Evolutionary conservation across 2,113 vertebrate species (phyloP), one percentile per base, ranked within the genome.

Genomic region (Zosterops borbonicus): DNA sequence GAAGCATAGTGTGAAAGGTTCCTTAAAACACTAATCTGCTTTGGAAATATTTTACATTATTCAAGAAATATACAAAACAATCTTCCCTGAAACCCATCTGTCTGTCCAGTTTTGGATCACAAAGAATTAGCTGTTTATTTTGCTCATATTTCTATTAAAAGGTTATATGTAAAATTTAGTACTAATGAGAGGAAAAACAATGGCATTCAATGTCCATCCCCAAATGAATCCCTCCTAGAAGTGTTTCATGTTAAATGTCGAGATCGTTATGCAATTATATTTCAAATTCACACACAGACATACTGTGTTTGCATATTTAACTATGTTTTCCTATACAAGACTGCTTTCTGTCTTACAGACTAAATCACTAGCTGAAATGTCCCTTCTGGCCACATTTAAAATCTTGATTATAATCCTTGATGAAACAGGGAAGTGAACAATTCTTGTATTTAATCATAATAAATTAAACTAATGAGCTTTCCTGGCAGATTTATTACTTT

Each of bases 401-500:
- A 85, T 71, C 63, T 85, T 95, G 64, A 91, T 94, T 96, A 79
- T 91, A 94, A 97, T 87, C 49, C 47, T 70, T 87, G 74, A 87
- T 87, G 92, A 87, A 95, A 91, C 55, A 74, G 67, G n/a, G 67
- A 94, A 83, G 63, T 70, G 90, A 94, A 88, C 69, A 93, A 59
- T 79, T 80, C 41, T 73, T 92, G 83, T 82, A 87, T 92, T 92
- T 95, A 95, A 95, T 94, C 92, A 97, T 55, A 94, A 95, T 93
- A 93, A 85, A 94, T 96, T 96, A 95, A 94, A 94, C 46, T 83
- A 85, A 96, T 79, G 76, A 94, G 79, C 35, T 86, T 95, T 85
- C 65, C 69, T 95, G 88, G 74, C 52, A 91, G 58, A 76, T 95
- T 91, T 91, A 80, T 91, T 90, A 76, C 52, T 67, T 88, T 78